Evolutionary conservation across 2,113 vertebrate genomes (phyloP).

Genomic region (Neogale vison): DNA sequence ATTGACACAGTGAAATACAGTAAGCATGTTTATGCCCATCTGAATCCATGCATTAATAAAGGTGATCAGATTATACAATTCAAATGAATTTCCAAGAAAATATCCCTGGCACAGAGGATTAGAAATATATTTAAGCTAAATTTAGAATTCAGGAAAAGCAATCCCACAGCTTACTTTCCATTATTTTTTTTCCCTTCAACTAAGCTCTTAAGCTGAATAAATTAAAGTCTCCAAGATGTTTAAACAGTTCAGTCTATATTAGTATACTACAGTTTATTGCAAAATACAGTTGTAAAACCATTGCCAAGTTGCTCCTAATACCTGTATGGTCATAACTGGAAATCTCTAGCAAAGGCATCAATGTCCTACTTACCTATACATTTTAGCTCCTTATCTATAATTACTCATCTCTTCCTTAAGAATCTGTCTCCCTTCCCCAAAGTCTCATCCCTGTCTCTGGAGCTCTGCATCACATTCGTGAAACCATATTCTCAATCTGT

Average conservation of each 20-base stretch:
- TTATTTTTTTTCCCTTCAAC: conserved; percentile 51
- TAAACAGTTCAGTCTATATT: conserved; percentile 69
- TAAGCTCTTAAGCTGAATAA: conserved; percentile 76
- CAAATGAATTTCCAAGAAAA: conserved; percentile 63
- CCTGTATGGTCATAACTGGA: conserved; percentile 36
- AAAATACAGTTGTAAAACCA: conserved; percentile 65
- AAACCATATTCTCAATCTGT: not conserved
- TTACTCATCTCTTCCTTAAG: not conserved
- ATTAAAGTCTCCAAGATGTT: conserved; percentile 73
- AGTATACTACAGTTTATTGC: conserved; percentile 51
- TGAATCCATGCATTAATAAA: conserved; percentile 70
- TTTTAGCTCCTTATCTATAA: conserved; percentile 54
- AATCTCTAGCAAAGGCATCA: conserved; percentile 32
- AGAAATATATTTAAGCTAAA: conserved; percentile 67
- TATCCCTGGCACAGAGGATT: conserved; percentile 45
- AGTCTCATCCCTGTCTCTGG: not conserved
- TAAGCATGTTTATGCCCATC: conserved; percentile 43
- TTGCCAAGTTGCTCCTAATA: conserved; percentile 50
- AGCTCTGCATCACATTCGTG: not conserved
- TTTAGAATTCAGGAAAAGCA: conserved; percentile 73
- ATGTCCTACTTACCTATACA: conserved; percentile 9
- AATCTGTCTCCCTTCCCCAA: not conserved
- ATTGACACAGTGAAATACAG: conserved; percentile 51
- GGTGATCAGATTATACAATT: conserved; percentile 60
- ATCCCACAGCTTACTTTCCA: conserved; percentile 61